A percentile compares a stretch with the other conserved stretches of the same genome.
Evolutionary conservation across 2,797 vertebrate species (phyloP).

Genomic region (Poeciliopsis gracilis): DNA sequence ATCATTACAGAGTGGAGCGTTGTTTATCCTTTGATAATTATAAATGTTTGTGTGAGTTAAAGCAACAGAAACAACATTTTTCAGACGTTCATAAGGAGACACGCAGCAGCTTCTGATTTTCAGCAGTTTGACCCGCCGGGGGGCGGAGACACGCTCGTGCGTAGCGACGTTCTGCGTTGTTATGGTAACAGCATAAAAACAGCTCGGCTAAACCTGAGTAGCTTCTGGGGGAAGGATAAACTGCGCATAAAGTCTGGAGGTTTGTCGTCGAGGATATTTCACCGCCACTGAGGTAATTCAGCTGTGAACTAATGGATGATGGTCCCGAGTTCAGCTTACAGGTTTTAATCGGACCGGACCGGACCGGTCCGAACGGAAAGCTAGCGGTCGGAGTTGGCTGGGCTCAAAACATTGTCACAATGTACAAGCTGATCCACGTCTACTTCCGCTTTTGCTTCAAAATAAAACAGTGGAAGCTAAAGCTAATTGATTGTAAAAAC

Average conservation of each 20-base stretch:
- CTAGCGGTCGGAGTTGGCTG: conserved; percentile 8
- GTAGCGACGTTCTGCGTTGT: conserved; percentile 43
- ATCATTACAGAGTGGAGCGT: not conserved
- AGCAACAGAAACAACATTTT: not conserved
- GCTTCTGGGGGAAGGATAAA: conserved; percentile 9
- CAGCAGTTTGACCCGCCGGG: not conserved
- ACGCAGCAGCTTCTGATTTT: not conserved
- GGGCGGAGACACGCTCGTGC: conserved; percentile 35
- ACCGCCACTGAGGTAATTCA: conserved; percentile 44
- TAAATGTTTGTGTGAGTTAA: not conserved
- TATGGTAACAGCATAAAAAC: conserved; percentile 61
- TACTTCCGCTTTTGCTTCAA: conserved; percentile 29
- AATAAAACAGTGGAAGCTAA: conserved; percentile 21
- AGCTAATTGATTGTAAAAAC: not conserved
- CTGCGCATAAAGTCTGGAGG: not conserved
- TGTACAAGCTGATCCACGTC: accelerated
- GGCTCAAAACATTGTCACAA: not conserved
- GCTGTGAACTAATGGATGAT: not conserved
- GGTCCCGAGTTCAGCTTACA: not conserved
- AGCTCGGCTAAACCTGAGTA: conserved; percentile 9
- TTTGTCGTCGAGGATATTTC: not conserved
- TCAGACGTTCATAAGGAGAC: not conserved
- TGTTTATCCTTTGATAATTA: not conserved
- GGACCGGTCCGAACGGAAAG: not conserved
- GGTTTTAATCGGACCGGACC: not conserved